Evolutionary conservation across 92 coral and sea anemone genomes (phyloP).

Genomic region (Palythoa grandis): DNA sequence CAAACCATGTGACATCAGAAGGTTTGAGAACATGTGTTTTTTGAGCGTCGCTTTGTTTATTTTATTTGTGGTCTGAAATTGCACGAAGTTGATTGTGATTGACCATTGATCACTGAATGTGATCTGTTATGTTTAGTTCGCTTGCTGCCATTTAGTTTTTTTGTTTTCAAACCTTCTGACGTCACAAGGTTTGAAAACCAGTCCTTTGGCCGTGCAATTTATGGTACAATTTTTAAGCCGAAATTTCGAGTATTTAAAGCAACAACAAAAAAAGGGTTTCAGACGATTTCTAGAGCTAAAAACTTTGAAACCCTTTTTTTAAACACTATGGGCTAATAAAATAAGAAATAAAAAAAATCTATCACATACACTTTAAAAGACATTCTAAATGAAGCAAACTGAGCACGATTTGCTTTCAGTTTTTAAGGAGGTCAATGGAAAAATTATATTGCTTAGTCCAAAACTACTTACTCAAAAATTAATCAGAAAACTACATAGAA

Average conservation of each 20-base stretch:
- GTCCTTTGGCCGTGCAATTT: neutral
- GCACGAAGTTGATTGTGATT: no score
- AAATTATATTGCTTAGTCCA: neutral
- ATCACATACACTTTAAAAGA: neutral
- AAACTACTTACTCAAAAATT: neutral
- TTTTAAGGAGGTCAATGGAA: neutral
- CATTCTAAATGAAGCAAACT: neutral
- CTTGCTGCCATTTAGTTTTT: no score
- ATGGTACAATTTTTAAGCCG: neutral
- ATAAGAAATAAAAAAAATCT: neutral
- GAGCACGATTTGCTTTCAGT: neutral
- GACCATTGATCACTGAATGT: no score
- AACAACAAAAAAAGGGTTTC: neutral
- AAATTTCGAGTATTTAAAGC: neutral
- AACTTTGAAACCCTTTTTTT: neutral
- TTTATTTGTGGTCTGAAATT: no score
- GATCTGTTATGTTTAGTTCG: no score
- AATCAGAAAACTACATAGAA: neutral
- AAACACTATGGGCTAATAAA: neutral
- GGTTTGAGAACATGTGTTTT: no score
- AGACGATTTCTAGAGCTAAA: neutral
- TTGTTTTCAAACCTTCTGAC: neutral
- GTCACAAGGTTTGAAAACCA: neutral
- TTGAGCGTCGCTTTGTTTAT: no score
- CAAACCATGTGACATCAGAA: no score